Evolutionary conservation across 2,797 vertebrate genomes (phyloP), one percentile per base, ranked within the genome.

Genomic region (Scolopax bukidnonensis): DNA sequence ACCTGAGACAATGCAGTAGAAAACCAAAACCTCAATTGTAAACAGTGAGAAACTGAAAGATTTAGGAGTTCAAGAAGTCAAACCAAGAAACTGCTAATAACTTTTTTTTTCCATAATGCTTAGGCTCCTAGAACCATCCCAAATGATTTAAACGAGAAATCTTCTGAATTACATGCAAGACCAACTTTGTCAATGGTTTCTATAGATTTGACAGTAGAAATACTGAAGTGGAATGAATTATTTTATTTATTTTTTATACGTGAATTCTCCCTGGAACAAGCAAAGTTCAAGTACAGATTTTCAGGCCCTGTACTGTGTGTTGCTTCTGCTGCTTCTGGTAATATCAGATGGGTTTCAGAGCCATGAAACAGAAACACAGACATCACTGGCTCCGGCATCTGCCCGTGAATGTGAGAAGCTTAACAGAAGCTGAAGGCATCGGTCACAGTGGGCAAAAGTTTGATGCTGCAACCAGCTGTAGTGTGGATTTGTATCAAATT

Each of bases 1-100:
- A 53, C 13, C 30, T 2, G 1, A 67, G 56, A 48, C 41, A 71
- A 13, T 0, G 0, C 20, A 33, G 50, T 5, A 24, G 59, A 27
- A 74, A 69, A 94, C 43, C 32, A 75, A 92, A 92, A 12, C 8
- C 19, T 5, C 1, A 61, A 10, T 1, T 68, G 38, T 8, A 61
- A 45, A 27, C 19, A 79, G 32, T 1, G 12, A 41, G 53, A 77
- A 76, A 77, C 2, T 7, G n/a, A 56, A 79, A 68, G 10, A 64
- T 38, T 82, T 48, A 70, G 41, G n/a, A 68, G 77, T 54, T 60
- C 1, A 69, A 47, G 21, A 69, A 59, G 6, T 71, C 38, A 63
- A 69, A 74, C 8, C 24, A 75, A 90, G 53, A 82, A 91, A 59
- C 9, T 57, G 24, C 32, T 68, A 28, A 13, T 24, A 64, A 19